A percentile compares a stretch with the other conserved stretches of the same genome.
These are phyloP conservation scores for Caenorhabditis imperialis DNA, from an alignment of 2,888 invertebrate species.

Conservation along the genomic window DNA sequence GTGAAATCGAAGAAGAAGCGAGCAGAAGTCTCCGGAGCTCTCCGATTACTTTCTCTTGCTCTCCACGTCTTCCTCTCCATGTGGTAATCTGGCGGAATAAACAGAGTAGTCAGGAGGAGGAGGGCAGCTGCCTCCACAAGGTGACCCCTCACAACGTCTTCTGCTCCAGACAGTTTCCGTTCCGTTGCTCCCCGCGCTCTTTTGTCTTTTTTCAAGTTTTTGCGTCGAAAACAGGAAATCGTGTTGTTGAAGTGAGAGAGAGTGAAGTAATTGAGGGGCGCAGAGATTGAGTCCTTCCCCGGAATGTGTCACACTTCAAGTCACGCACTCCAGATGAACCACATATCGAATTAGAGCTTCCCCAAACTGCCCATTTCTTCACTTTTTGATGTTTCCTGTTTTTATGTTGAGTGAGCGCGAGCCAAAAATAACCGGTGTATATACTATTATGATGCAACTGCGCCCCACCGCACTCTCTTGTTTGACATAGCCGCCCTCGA, in stretches of 20 bases:
- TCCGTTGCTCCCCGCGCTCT: neutral
- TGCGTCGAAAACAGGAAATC: conserved; percentile 40
- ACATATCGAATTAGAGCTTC: conserved; percentile 39
- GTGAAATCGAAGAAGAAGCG: conserved; percentile 42
- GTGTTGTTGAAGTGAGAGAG: too few species aligned
- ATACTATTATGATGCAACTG: too few species aligned
- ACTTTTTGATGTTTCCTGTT: too few species aligned
- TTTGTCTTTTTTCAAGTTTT: conserved; percentile 17
- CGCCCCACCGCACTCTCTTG: too few species aligned
- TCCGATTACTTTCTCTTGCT: conserved; percentile 26
- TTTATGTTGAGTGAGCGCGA: too few species aligned
- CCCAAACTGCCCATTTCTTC: too few species aligned
- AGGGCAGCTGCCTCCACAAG: neutral
- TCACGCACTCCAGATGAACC: conserved; percentile 19
- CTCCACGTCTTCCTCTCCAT: conserved; percentile 17
- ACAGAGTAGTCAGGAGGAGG: neutral
- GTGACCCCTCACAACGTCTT: neutral
- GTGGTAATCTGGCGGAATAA: neutral
- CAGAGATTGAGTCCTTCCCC: neutral
- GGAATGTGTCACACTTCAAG: conserved; percentile 7
- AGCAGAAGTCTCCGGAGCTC: conserved; percentile 10
- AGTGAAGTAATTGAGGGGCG: conserved; percentile 12
- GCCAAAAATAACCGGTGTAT: too few species aligned
- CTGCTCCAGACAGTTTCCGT: conserved; percentile 8
- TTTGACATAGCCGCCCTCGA: conserved; percentile 21